Percentiles rank a stretch among this genome's conserved stretches.
phyloP scores from a whole-genome alignment of 2,888 invertebrate genomes.

The Alentia gelatinosa region DNA sequence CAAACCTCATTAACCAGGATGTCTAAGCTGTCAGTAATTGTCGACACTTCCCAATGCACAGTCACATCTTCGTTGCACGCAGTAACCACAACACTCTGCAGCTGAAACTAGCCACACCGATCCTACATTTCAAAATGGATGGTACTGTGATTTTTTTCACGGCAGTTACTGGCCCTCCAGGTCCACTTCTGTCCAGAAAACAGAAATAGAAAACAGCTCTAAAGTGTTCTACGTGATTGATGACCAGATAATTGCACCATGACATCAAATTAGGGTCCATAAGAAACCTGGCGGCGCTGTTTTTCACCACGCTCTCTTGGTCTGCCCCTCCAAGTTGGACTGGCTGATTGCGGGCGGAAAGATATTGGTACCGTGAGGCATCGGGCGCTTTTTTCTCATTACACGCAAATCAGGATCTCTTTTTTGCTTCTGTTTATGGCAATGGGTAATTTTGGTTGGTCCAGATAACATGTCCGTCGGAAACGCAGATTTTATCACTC shows the following conservation, averaged over 20 bases:
- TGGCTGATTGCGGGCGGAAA: constrained; percentile 15
- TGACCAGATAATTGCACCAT: constrained; percentile 17
- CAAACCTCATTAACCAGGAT: too few relatives aligned
- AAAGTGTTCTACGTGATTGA: neutral
- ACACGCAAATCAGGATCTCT: constrained; percentile 14
- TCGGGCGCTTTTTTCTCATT: constrained; percentile 21
- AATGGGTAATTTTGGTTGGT: neutral
- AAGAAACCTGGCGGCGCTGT: neutral
- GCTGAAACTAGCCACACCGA: too few relatives aligned
- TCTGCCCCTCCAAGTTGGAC: neutral
- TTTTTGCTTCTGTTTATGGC: constrained; percentile 17
- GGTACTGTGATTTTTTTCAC: neutral
- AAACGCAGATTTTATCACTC: neutral
- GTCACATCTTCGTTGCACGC: too few relatives aligned
- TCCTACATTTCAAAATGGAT: too few relatives aligned
- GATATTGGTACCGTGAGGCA: neutral
- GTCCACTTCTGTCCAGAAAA: neutral
- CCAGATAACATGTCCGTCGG: neutral
- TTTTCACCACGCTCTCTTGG: neutral
- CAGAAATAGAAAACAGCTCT: neutral
- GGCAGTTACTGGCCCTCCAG: neutral
- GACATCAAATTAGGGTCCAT: constrained; percentile 32
- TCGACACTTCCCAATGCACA: too few relatives aligned
- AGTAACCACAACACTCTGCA: too few relatives aligned
- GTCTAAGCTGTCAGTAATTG: too few relatives aligned